These are phyloP conservation scores for Monochamus alternatus DNA, from an alignment of 2,888 invertebrate genomes.

Conservation along the genomic window DNA sequence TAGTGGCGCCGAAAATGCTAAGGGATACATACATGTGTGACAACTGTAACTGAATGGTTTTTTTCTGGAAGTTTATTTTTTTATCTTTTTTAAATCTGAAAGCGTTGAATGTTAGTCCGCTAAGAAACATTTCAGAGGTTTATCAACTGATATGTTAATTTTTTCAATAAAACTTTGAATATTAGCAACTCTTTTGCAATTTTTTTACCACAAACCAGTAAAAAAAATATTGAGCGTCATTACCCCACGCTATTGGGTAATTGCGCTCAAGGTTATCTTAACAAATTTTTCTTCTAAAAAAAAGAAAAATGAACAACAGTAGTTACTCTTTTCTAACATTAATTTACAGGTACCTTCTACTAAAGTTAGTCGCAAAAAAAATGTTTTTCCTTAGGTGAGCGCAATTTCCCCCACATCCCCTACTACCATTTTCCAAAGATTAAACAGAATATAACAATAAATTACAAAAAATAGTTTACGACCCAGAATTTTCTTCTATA, in stretches of 20 bases:
- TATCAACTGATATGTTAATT: slow-evolving; percentile 7
- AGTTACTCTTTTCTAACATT: slow-evolving; percentile 2
- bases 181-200: background rate
- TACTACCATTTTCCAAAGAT: no score
- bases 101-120: slow-evolving; percentile 1
- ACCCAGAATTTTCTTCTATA: no score
- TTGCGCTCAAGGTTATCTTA: slow-evolving; percentile 6
- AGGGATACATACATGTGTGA: slow-evolving; percentile 15
- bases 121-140: slow-evolving; percentile 1
- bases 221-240: slow-evolving; percentile 5
- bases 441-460: no score
- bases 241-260: slow-evolving; percentile 6
- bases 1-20: slow-evolving; percentile 25
- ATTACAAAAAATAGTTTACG: no score
- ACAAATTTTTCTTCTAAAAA: slow-evolving; percentile 5
- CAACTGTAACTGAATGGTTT: slow-evolving; percentile 10
- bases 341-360: background rate
- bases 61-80: slow-evolving; percentile 9
- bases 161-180: slow-evolving; percentile 9
- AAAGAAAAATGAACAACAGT: background rate
- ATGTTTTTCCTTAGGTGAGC: slow-evolving; percentile 7
- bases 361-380: slow-evolving; percentile 12
- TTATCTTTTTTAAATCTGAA: slow-evolving; percentile 11
- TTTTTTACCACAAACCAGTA: background rate
- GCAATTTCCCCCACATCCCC: slow-evolving; percentile 4